Conservation (phyloP, 1,140 invertebrate species). For the Radopholus similis region DNA sequence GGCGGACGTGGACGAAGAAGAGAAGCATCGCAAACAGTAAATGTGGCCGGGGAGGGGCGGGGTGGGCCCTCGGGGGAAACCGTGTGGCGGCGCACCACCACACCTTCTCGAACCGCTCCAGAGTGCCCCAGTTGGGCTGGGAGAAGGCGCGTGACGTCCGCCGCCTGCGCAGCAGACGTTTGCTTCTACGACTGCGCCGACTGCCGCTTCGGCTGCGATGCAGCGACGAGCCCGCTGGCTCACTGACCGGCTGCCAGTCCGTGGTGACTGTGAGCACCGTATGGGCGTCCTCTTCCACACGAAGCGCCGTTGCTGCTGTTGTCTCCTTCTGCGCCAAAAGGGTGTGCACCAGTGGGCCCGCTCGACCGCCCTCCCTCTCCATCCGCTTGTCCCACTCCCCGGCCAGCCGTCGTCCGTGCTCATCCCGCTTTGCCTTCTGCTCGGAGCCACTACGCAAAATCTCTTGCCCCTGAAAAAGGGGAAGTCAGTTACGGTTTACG, state of each 20-base stretch:
- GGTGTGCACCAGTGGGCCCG: not conserved
- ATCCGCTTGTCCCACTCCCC: conserved; percentile 17
- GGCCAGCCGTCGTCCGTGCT: conserved; percentile 3
- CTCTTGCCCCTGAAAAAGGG: not conserved
- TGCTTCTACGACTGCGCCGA: not conserved
- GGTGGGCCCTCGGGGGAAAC: not conserved
- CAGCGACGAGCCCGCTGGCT: not conserved
- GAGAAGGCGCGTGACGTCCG: conserved; percentile 12
- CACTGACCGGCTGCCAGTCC: not conserved
- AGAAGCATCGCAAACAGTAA: conserved; percentile 4
- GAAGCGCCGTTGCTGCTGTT: not conserved
- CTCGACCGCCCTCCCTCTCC: not conserved
- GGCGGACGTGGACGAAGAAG: not conserved
- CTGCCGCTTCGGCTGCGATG: not conserved
- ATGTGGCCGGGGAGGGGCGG: not conserved
- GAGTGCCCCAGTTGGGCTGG: conserved; percentile 36
- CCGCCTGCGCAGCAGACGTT: not conserved
- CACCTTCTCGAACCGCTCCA: conserved; percentile 47
- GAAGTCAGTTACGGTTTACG: not conserved
- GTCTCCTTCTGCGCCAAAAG: no score
- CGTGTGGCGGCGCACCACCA: not conserved
- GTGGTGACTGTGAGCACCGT: not conserved
- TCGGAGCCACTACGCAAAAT: conserved; percentile 3
- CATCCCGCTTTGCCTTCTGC: conserved; percentile 8
- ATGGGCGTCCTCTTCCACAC: not conserved